Percentiles rank a stretch among this genome's conserved stretches.
phyloP scores from a whole-genome alignment of 2,888 invertebrate genomes.

The Morinoia aosen region DNA sequence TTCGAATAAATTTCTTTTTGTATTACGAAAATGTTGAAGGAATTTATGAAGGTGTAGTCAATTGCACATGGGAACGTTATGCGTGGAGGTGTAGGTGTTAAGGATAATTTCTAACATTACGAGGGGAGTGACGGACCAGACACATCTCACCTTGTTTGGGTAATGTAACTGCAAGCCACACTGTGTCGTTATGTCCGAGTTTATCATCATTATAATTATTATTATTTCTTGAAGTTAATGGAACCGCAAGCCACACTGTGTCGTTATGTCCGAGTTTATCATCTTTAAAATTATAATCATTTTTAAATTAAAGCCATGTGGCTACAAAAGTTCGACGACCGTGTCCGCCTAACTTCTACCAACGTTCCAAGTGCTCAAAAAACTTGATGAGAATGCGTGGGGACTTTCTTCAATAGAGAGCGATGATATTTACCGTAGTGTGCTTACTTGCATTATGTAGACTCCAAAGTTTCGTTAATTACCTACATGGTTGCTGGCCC shows the following conservation, averaged over 20 bases:
- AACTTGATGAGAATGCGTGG: constrained; percentile 19
- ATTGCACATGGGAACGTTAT: too few species aligned
- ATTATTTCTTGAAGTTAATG: neutral
- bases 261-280: too few species aligned
- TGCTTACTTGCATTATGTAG: neutral
- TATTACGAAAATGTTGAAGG: too few species aligned
- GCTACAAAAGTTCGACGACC: neutral
- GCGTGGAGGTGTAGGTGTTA: too few species aligned
- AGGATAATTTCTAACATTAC: too few species aligned
- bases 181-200: too few species aligned
- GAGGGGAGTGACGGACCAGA: too few species aligned
- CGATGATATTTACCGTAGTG: neutral
- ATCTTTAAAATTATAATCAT: neutral
- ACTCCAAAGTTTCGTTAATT: neutral
- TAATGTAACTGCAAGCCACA: too few species aligned
- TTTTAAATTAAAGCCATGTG: neutral
- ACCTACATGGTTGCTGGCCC: neutral
- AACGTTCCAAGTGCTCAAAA: constrained; percentile 26
- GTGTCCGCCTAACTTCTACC: neutral
- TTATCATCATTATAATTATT: neutral
- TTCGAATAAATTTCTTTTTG: too few species aligned
- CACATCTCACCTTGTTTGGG: too few species aligned
- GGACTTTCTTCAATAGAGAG: constrained; percentile 20
- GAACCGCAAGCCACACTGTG: too few species aligned
- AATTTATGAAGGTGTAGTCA: too few species aligned